A percentile compares a stretch with the other conserved stretches of the same genome.
phyloP scores from a whole-genome alignment of 2,888 invertebrate genomes.

The Odontothrips loti region DNA sequence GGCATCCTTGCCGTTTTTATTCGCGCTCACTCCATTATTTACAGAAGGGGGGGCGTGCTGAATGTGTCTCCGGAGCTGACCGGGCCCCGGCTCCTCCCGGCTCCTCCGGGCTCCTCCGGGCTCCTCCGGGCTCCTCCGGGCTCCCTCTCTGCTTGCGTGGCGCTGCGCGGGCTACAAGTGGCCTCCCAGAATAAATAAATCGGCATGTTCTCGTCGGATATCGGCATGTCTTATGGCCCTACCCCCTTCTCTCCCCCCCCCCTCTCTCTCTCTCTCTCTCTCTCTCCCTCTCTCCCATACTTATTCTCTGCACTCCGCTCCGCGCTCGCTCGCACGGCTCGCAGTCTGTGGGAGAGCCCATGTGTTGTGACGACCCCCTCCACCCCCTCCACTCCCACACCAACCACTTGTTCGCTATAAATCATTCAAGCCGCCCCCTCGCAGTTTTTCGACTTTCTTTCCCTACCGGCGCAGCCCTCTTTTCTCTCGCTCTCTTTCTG shows the following conservation, averaged over 20 bases:
- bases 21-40: too few relatives aligned
- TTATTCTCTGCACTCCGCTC: not conserved
- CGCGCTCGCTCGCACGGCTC: not conserved
- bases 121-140: too few relatives aligned
- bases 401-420: constrained; percentile 20
- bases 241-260: not conserved
- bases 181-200: constrained; percentile 3
- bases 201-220: constrained; percentile 14
- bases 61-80: too few relatives aligned
- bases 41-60: too few relatives aligned
- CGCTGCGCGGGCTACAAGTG: not conserved
- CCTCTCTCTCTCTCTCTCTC: not conserved
- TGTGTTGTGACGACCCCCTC: not conserved
- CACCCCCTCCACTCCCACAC: not conserved
- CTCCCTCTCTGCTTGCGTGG: not conserved
- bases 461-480: not conserved
- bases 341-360: not conserved
- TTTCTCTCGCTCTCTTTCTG: not conserved
- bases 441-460: not conserved
- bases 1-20: not conserved
- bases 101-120: too few relatives aligned
- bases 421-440: not conserved
- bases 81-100: too few relatives aligned
- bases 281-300: not conserved
- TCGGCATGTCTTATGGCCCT: constrained; percentile 16